Evolutionary conservation across 1,140 invertebrate species (phyloP).

Genomic region (Aphidius gifuensis): DNA sequence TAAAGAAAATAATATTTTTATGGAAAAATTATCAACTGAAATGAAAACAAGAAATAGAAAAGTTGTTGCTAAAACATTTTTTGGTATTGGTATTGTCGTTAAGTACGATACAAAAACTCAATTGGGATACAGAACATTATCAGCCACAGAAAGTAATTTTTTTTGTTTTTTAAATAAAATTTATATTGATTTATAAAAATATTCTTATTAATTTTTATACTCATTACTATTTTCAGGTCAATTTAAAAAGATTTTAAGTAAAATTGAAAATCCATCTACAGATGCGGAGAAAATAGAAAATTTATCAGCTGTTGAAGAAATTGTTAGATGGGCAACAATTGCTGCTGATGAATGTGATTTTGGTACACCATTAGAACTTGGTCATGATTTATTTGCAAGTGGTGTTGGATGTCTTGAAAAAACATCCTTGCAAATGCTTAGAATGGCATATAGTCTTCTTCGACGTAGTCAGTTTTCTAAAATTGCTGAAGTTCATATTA

Average conservation of each 20-base stretch:
- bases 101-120: slow-evolving; percentile 77
- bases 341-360: slow-evolving; percentile 94
- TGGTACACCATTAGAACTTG: slow-evolving; percentile 85
- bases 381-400: slow-evolving; percentile 78
- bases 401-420: slow-evolving; percentile 69
- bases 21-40: slow-evolving; percentile 60
- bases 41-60: slow-evolving; percentile 66
- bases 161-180: slow-evolving; percentile 11
- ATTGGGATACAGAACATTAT: slow-evolving; percentile 75
- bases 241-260: slow-evolving; percentile 70
- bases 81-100: slow-evolving; percentile 84
- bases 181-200: slow-evolving; percentile 10
- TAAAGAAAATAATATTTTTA: slow-evolving; percentile 60
- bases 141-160: slow-evolving; percentile 68
- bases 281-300: slow-evolving; percentile 61
- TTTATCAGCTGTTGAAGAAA: slow-evolving; percentile 68
- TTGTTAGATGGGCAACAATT: slow-evolving; percentile 79
- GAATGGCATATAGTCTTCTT: slow-evolving; percentile 76
- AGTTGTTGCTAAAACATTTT: slow-evolving; percentile 76
- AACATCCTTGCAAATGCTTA: slow-evolving; percentile 63
- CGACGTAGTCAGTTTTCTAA: slow-evolving; percentile 69
- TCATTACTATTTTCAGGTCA: slow-evolving; percentile 57
- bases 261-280: slow-evolving; percentile 61
- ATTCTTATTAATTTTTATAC: slow-evolving; percentile 4
- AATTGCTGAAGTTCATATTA: slow-evolving; percentile 71